These are phyloP conservation scores for Saimiri boliviensis DNA, from an alignment of 2,113 vertebrate genomes.

Conservation along the genomic window DNA sequence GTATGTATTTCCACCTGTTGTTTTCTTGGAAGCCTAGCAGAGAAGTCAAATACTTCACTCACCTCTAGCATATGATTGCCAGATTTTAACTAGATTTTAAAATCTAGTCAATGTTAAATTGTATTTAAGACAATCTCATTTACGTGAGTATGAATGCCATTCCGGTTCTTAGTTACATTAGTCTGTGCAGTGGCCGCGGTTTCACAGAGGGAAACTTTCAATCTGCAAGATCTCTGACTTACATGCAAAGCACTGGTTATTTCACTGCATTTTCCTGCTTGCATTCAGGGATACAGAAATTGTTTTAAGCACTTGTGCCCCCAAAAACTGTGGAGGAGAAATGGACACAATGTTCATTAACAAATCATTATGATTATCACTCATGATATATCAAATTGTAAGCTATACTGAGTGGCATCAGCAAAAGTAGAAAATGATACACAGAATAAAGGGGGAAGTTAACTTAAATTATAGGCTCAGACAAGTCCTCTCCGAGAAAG, in stretches of 20 bases:
- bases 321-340: background rate
- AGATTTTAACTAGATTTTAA: slow-evolving; percentile 26
- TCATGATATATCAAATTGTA: background rate
- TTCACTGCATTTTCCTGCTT: background rate
- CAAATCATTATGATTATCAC: background rate
- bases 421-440: background rate
- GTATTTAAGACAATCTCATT: background rate
- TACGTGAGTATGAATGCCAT: background rate
- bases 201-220: background rate
- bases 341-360: background rate
- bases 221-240: background rate
- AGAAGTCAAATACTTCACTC: slow-evolving; percentile 20
- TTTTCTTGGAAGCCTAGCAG: background rate
- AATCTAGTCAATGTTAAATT: background rate
- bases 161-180: background rate
- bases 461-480: background rate
- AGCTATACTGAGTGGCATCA: background rate
- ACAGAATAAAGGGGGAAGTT: background rate
- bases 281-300: background rate
- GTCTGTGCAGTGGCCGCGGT: background rate
- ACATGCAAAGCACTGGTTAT: accelerated
- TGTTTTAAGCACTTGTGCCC: background rate
- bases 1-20: background rate
- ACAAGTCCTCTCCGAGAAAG: background rate
- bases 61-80: background rate